These are phyloP conservation scores for Drosophila quadrilineata DNA, from an alignment of 1,140 invertebrate species.

Conservation along the genomic window DNA sequence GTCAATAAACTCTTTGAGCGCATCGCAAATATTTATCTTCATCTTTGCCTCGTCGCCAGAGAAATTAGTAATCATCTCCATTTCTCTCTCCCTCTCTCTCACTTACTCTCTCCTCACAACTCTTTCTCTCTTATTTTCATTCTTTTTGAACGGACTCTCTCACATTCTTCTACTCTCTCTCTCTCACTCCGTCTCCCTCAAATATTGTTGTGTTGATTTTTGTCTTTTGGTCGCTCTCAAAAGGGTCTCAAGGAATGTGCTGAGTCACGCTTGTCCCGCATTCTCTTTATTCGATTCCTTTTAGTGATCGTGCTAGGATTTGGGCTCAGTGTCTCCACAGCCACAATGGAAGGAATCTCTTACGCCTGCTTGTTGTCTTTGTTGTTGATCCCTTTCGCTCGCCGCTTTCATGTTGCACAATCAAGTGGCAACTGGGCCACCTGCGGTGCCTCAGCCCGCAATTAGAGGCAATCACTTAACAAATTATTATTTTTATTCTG, in stretches of 20 bases:
- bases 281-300: no score
- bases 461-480: constrained; percentile 69
- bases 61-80: constrained; percentile 70
- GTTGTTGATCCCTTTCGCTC: background rate
- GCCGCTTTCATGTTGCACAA: constrained; percentile 75
- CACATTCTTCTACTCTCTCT: background rate
- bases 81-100: constrained; percentile 36
- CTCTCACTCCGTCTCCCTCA: constrained; percentile 34
- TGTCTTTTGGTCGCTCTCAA: constrained; percentile 14
- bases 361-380: background rate
- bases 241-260: constrained; percentile 60
- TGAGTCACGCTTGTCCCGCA: constrained; percentile 46
- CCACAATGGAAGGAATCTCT: constrained; percentile 22
- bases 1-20: constrained; percentile 61
- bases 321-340: no score
- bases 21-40: constrained; percentile 76
- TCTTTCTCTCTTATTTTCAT: no score
- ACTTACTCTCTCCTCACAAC: background rate
- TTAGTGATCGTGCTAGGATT: constrained; percentile 33
- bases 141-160: no score
- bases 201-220: constrained; percentile 63
- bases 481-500: constrained; percentile 18
- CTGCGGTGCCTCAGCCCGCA: constrained; percentile 66
- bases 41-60: constrained; percentile 66
- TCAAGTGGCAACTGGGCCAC: constrained; percentile 54